These are phyloP conservation scores for Luperina testacea DNA, from an alignment of 2,888 invertebrate genomes.

Conservation along the genomic window DNA sequence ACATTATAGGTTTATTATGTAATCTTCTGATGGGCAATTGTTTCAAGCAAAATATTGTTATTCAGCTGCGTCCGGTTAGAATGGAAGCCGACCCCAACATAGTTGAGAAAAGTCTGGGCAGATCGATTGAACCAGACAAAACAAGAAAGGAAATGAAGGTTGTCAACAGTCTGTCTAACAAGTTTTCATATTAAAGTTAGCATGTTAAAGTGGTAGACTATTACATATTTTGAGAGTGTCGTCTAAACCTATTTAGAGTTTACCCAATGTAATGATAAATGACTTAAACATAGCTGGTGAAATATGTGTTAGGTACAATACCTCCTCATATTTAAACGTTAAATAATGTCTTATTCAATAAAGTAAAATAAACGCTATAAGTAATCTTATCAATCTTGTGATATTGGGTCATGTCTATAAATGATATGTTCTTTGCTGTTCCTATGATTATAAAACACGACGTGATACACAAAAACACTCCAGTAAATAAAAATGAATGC, in stretches of 20 bases:
- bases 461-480: not conserved
- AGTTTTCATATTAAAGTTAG: conserved; percentile 32
- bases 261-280: not conserved
- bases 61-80: not conserved
- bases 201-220: not conserved
- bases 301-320: not conserved
- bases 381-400: conserved; percentile 47
- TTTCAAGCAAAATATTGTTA: not conserved
- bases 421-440: conserved; percentile 16
- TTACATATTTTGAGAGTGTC: conserved; percentile 17
- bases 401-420: conserved; percentile 31
- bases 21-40: no score
- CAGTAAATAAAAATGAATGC: not conserved
- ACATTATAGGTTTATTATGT: no score
- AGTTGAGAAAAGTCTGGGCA: not conserved
- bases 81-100: no score
- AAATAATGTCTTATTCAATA: conserved; percentile 36
- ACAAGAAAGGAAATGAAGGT: conserved; percentile 25
- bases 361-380: conserved; percentile 22
- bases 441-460: conserved; percentile 13
- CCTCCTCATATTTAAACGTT: not conserved
- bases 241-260: not conserved
- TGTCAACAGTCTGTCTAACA: conserved; percentile 9
- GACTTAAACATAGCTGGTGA: no score
- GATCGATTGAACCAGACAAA: not conserved